These are phyloP conservation scores for Ambastaia sidthimunki DNA, from an alignment of 2,797 vertebrate genomes.

Conservation along the genomic window DNA sequence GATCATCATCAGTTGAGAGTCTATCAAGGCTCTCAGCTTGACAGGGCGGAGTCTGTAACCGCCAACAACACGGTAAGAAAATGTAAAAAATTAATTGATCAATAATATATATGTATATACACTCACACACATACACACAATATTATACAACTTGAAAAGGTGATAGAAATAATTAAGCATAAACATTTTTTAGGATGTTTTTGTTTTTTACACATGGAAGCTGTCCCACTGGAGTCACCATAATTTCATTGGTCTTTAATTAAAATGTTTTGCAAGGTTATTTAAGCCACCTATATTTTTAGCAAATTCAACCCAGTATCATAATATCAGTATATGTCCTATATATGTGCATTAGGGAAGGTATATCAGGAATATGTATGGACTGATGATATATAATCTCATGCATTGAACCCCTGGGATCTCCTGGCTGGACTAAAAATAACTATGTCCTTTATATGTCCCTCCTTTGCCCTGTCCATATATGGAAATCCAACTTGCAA, in stretches of 20 bases:
- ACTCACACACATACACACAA: too few species aligned
- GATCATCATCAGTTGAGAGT: slow-evolving; percentile 80
- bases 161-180: neutral
- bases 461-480: slow-evolving; percentile 63
- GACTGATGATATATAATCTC: slow-evolving; percentile 27
- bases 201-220: neutral
- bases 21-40: slow-evolving; percentile 78
- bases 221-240: neutral
- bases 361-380: slow-evolving; percentile 20
- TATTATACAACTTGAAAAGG: too few species aligned
- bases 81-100: slow-evolving; percentile 20
- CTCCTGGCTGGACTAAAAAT: slow-evolving; percentile 19
- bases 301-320: neutral
- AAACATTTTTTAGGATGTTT: too few species aligned
- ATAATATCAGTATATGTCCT: neutral
- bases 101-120: too few species aligned
- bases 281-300: neutral
- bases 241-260: too few species aligned
- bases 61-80: slow-evolving; percentile 74
- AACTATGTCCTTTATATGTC: slow-evolving; percentile 43
- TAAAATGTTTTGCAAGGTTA: too few species aligned
- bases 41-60: slow-evolving; percentile 71
- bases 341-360: slow-evolving; percentile 11
- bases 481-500: slow-evolving; percentile 69
- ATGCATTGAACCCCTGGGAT: slow-evolving; percentile 13